Conservation (phyloP, 2,113 vertebrate species). For the Zosterops pallidus region DNA sequence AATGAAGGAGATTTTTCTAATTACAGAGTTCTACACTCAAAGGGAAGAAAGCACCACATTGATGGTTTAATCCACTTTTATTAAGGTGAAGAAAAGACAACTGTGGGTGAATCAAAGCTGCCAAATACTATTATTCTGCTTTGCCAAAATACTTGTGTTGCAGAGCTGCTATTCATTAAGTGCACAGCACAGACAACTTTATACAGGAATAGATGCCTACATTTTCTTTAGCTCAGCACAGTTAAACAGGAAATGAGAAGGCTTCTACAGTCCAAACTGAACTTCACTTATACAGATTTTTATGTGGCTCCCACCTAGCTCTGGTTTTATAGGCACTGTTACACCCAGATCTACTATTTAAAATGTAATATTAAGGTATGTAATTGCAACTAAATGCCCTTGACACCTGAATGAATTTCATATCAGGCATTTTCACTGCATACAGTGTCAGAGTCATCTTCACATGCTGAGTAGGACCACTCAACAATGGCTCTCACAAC, state of each 20-base stretch:
- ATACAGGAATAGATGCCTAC: not conserved
- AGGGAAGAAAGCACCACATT: not conserved
- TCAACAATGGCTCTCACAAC: not conserved
- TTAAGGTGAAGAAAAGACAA: not conserved
- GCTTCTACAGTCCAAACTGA: not conserved
- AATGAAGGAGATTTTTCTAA: not conserved
- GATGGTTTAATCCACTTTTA: not conserved
- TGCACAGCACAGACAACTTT: not conserved
- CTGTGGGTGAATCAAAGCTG: not conserved
- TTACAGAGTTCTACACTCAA: not conserved
- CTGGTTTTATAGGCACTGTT: not conserved
- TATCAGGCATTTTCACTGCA: not conserved
- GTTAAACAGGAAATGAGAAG: not conserved
- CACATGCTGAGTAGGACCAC: not conserved
- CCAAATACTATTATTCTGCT: not conserved
- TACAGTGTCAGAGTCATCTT: not conserved
- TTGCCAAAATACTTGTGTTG: not conserved
- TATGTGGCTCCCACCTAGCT: not conserved
- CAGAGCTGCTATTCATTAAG: not conserved
- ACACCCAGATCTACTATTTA: not conserved
- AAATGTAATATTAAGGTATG: not conserved
- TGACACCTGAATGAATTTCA: not conserved
- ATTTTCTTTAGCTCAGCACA: not conserved
- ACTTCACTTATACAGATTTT: not conserved
- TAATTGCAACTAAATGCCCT: too few relatives aligned